Percentiles rank a stretch among this genome's conserved stretches.
Evolutionary conservation across 2,797 vertebrate species (phyloP).

Genomic region (Microctenopoma steveboyesi): DNA sequence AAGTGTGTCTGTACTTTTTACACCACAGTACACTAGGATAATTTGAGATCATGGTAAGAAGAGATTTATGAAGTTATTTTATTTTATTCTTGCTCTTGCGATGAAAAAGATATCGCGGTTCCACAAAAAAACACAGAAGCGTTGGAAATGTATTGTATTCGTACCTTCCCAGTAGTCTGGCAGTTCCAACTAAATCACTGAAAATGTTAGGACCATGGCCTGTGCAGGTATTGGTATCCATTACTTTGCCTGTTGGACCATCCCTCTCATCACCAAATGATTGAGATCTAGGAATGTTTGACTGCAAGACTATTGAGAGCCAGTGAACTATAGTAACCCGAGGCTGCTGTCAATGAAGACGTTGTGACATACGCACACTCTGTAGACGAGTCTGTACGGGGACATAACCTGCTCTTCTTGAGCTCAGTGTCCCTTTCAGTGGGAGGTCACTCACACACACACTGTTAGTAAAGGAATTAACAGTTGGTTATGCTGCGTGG

Average conservation of each 20-base stretch:
- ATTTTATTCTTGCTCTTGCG: not conserved
- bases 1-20: not conserved
- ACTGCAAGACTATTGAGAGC: constrained; percentile 45
- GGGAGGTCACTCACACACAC: constrained; percentile 66
- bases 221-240: constrained; percentile 4
- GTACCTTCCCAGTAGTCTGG: not conserved
- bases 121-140: not conserved
- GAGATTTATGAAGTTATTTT: not conserved
- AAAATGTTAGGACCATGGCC: not conserved
- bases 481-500: not conserved
- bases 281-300: constrained; percentile 26
- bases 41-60: not conserved
- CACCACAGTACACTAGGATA: not conserved
- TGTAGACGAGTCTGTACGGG: constrained; percentile 40
- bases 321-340: constrained; percentile 46
- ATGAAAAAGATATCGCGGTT: not conserved
- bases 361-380: constrained; percentile 58
- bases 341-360: constrained; percentile 34
- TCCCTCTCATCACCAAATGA: not conserved
- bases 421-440: constrained; percentile 72
- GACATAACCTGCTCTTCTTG: constrained; percentile 39
- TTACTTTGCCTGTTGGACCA: constrained; percentile 17
- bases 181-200: not conserved
- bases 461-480: constrained; percentile 10
- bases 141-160: not conserved